These are phyloP conservation scores for Zaprionus camerounensis DNA, from an alignment of 1,140 invertebrate genomes.

Conservation along the genomic window DNA sequence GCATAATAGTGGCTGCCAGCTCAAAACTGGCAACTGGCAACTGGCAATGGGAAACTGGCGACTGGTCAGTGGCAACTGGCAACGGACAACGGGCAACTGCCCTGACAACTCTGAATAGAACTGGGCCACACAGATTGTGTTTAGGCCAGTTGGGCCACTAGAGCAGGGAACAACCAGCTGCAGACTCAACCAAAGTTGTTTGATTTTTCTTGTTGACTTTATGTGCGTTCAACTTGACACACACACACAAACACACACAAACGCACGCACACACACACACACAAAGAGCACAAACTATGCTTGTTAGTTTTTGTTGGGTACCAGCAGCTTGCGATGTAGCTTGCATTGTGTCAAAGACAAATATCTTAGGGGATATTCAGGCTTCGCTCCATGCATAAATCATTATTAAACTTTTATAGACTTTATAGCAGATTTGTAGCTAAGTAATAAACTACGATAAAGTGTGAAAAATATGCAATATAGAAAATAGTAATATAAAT, in stretches of 20 bases:
- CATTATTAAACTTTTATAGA: background rate
- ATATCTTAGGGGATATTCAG: constrained; percentile 17
- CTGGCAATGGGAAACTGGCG: constrained; percentile 10
- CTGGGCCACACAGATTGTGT: constrained; percentile 12
- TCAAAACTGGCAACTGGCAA: constrained; percentile 14
- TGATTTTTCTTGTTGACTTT: constrained; percentile 79
- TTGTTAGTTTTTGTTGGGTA: constrained; percentile 37
- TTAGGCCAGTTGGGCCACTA: constrained; percentile 8
- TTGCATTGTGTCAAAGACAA: constrained; percentile 28
- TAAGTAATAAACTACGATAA: background rate
- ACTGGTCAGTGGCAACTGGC: constrained; percentile 2
- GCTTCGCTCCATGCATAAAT: background rate
- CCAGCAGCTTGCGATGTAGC: constrained; percentile 30
- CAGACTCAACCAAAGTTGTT: constrained; percentile 68
- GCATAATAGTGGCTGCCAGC: constrained; percentile 63
- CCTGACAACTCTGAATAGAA: constrained; percentile 41
- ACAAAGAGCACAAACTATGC: constrained; percentile 19
- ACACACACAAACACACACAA: constrained; percentile 16
- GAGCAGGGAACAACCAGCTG: constrained; percentile 25
- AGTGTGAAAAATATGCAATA: background rate
- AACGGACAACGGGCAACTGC: constrained; percentile 21
- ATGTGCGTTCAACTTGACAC: constrained; percentile 34
- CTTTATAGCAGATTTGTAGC: background rate
- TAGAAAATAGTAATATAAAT: background rate
- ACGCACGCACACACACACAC: constrained; percentile 30